Evolutionary conservation across 1,140 invertebrate genomes (phyloP), one percentile per base, ranked within the genome.

Genomic region (Polypedilum pembai): DNA sequence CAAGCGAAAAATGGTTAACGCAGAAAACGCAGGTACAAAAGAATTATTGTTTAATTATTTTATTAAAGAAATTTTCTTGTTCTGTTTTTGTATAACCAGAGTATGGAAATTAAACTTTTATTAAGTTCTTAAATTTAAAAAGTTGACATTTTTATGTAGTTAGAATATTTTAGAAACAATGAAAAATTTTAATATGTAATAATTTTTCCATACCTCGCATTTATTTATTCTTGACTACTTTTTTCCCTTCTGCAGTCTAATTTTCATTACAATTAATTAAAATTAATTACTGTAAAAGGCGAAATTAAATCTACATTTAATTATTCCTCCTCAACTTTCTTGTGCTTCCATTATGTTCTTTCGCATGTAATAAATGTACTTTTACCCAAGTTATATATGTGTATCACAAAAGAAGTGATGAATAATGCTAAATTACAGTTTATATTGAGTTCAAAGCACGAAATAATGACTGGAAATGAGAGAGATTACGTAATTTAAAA

Each of bases 201-300:
- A 33, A 33, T 33, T 33, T 33, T 33, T 33, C 24, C 24, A 33
- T 33, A 33, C 24, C 24, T 33, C 24, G 24, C 1, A 33, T 3
- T 33, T 33, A 33, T 33, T 33, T 5, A 33, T 33, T 33, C 24
- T 33, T 33, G 24, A 33, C 24, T 33, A 33, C 24, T 33, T 33
- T 33, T n/a, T 33, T 33, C 24, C 12, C 7, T 56, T n/a, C 12
- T 56, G 45, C 45, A 56, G 45, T 56, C 45, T 20, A 69, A 69
- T 69, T 69, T 69, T 69, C 65, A 7, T 69, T 21, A 69, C 65
- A 69, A 69, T 69, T 69, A 69, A 69, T 69, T 69, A 69, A 69
- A 69, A 69, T 69, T 69, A 69, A 69, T 69, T 69, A 69, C 65
- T 21, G 65, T 69, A 69, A 20, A 69, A 69, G 17, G 65, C 17